A percentile compares a stretch with the other conserved stretches of the same genome.
Conservation (phyloP, 2,797 vertebrate genomes). For the Mallotus villosus region DNA sequence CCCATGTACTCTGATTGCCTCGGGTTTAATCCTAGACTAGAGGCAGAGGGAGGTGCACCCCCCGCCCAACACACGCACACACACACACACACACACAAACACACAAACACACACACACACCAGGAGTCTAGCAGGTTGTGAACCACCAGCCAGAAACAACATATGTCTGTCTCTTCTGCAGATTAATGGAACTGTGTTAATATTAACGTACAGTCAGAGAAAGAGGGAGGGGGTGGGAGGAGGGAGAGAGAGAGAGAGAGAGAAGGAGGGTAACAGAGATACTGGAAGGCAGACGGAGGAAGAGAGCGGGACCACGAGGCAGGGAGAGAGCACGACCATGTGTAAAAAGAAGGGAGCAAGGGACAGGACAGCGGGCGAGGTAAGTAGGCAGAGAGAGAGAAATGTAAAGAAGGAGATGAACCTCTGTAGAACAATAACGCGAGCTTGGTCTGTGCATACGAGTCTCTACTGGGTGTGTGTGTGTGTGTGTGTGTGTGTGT, state of each 20-base stretch:
- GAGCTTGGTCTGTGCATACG: slow-evolving; percentile 40
- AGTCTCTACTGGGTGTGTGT: no score
- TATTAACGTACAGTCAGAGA: slow-evolving; percentile 72
- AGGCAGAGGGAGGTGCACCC: slow-evolving; percentile 41
- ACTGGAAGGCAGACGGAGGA: neutral
- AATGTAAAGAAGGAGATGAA: neutral
- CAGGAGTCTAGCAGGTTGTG: slow-evolving; percentile 76
- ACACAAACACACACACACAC: slow-evolving; percentile 41
- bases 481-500: no score
- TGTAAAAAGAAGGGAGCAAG: slow-evolving; percentile 37
- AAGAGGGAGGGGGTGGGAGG: slow-evolving; percentile 46
- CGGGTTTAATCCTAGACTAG: slow-evolving; percentile 76
- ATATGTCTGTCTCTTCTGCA: slow-evolving; percentile 76
- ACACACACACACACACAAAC: slow-evolving; percentile 37
- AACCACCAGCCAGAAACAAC: slow-evolving; percentile 78
- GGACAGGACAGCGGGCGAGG: slow-evolving; percentile 54
- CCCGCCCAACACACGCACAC: slow-evolving; percentile 18
- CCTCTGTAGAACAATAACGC: slow-evolving; percentile 48
- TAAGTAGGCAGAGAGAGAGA: slow-evolving; percentile 58
- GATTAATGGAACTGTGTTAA: slow-evolving; percentile 81
- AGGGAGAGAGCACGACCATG: slow-evolving; percentile 28
- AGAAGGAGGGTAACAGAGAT: slow-evolving; percentile 34
- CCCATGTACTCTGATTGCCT: slow-evolving; percentile 58
- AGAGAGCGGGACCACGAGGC: slow-evolving; percentile 25
- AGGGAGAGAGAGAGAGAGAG: slow-evolving; percentile 36